Base-by-base conservation (phyloP, 2,888 invertebrate species). In the Ceraclea dissimilis region DNA sequence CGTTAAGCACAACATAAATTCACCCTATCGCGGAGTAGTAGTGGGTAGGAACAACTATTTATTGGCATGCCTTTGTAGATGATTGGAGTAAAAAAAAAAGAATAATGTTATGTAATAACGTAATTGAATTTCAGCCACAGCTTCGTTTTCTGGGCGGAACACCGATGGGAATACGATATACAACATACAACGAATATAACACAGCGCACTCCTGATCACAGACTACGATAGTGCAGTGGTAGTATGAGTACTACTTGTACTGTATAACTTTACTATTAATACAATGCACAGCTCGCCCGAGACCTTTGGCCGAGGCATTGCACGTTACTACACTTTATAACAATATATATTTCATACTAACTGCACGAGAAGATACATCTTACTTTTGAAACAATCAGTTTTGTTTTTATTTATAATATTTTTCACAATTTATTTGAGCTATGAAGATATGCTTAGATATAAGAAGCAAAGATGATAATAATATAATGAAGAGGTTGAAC, bases 251-350 rank as follows among this genome's bases (percentile, higher is more conserved):
- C 13, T 16, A 13, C 13, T n/a, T 39, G 16, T 16, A 39, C 31
- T 31, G 31, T 11, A 31, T 11, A 31, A 6, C 31, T 11, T 39
- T 8, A 16, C 39, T 39, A 16, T 39, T 39, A 39, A 39, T 39
- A 39, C 39, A 39, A 39, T 39, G 39, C 39, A 39, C 39, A 16
- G 39, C 39, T 13, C 39, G 13, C 39, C 39, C 39, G 39, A 39
- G 39, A 39, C 39, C 39, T 39, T 39, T 39, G 39, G 39, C 16
- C 39, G 5, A 39, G 26, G 26, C 10, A n/a, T n/a, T n/a, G 10
- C 26, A 26, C 4, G 26, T 26, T 49, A 53, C 52, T 44, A 49
- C 26, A 43, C 49, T 53, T 44, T 50, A 57, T 52, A 53, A 53
- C 53, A 17, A 26, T 26, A 26, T n/a, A n/a, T 26, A 4, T 26